Conservation (phyloP, 2,888 invertebrate species). For the Nephrotoma appendiculata region DNA sequence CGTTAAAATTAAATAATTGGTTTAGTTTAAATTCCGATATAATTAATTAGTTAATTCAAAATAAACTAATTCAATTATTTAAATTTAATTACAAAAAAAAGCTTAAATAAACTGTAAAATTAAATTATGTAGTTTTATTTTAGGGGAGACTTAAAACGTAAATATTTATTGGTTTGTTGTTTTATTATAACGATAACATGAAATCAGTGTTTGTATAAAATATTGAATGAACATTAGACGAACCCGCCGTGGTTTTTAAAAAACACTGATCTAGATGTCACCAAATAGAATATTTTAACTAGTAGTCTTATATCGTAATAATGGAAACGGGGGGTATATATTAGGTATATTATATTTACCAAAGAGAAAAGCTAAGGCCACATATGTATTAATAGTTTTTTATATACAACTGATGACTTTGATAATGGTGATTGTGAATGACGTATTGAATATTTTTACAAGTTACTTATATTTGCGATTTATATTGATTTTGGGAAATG, state of each 20-base stretch:
- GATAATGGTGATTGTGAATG: neutral
- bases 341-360: neutral
- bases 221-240: neutral
- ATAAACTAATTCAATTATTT: too few species aligned
- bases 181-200: neutral
- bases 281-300: neutral
- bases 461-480: neutral
- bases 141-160: neutral
- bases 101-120: too few species aligned
- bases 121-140: neutral
- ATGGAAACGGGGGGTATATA: neutral
- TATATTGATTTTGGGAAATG: neutral
- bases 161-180: neutral
- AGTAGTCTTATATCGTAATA: neutral
- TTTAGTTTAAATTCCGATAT: too few species aligned
- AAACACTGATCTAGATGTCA: neutral
- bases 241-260: neutral
- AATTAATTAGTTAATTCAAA: too few species aligned
- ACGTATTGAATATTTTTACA: neutral
- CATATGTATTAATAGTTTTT: neutral
- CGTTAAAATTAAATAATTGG: too few species aligned
- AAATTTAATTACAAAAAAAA: too few species aligned
- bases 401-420: neutral
- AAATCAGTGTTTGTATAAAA: neutral
- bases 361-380: neutral